These are phyloP conservation scores for Ibidorhyncha struthersii DNA, from an alignment of 2,113 vertebrate genomes.

Conservation along the genomic window DNA sequence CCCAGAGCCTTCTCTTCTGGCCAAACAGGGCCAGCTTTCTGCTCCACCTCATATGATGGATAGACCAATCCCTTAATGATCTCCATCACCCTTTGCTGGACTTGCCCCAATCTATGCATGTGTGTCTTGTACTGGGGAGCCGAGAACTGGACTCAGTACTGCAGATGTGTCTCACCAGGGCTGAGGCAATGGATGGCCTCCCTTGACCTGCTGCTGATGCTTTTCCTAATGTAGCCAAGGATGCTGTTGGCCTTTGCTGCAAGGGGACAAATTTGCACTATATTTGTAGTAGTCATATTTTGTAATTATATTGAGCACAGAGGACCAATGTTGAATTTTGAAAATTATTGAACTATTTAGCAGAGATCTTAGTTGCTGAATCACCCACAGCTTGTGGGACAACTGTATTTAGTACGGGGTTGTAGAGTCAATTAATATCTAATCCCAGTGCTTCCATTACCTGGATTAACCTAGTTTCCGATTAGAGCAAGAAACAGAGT, in stretches of 20 bases:
- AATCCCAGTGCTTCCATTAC: neutral
- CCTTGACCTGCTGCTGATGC: neutral
- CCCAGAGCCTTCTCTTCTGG: neutral
- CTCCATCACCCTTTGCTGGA: neutral
- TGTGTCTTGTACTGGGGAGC: neutral
- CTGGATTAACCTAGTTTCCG: neutral
- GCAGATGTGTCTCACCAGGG: neutral
- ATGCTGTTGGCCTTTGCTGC: neutral
- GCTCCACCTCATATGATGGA: neutral
- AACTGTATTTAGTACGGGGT: neutral
- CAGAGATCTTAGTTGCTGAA: neutral
- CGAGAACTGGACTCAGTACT: neutral
- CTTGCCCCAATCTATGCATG: rapidly evolving
- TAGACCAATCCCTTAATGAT: neutral
- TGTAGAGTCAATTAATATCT: neutral
- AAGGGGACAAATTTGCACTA: neutral
- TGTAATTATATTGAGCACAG: neutral
- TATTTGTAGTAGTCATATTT: neutral
- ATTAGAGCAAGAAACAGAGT: neutral
- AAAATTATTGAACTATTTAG: neutral
- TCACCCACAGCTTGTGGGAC: neutral
- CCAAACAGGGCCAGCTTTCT: neutral
- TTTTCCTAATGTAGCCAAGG: neutral
- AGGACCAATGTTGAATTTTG: neutral
- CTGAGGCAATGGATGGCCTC: neutral